phyloP scores from a whole-genome alignment of 1,140 invertebrate species.

The Dinoponera quadriceps region DNA sequence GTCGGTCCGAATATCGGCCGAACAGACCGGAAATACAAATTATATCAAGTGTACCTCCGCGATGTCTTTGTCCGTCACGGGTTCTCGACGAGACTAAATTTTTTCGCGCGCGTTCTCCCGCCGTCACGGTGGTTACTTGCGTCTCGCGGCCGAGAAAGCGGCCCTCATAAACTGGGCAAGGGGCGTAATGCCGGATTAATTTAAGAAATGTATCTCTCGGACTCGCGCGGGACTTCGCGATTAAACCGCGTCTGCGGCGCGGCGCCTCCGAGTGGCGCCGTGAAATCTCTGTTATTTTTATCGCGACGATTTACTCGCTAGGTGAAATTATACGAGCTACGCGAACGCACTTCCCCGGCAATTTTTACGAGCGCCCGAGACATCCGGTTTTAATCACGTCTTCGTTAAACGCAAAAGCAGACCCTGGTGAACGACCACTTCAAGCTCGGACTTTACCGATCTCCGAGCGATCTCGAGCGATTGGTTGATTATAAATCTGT shows the following conservation, averaged over 20 bases:
- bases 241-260: not conserved
- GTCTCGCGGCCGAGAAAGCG: not conserved
- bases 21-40: too few species aligned
- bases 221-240: not conserved
- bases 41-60: too few species aligned
- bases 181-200: conserved; percentile 22
- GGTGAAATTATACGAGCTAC: conserved; percentile 8
- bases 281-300: conserved; percentile 30
- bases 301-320: not conserved
- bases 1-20: too few species aligned
- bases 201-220: conserved; percentile 11
- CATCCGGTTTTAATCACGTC: conserved; percentile 6
- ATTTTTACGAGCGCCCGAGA: conserved; percentile 24
- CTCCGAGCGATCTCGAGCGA: too few species aligned
- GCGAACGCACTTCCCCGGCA: not conserved
- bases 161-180: not conserved
- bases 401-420: conserved; percentile 1
- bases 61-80: too few species aligned
- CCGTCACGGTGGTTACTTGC: not conserved
- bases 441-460: too few species aligned
- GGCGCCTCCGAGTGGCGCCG: not conserved
- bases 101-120: not conserved
- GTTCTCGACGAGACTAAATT: conserved; percentile 1
- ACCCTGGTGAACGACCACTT: not conserved
- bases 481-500: too few species aligned